Evolutionary conservation across 1,140 invertebrate genomes (phyloP).

Genomic region (Pristionchus pacificus): DNA sequence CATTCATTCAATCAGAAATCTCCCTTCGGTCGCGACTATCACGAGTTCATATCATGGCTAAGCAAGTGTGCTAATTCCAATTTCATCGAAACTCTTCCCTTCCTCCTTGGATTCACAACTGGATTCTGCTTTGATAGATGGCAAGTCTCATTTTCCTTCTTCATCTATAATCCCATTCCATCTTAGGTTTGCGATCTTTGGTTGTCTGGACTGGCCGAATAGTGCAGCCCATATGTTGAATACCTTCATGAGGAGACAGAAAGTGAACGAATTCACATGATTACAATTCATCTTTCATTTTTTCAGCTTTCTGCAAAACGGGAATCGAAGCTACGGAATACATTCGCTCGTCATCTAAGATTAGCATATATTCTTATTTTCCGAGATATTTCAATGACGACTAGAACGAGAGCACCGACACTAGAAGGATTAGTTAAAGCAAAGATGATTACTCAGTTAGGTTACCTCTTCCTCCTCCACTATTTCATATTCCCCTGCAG

Average conservation of each 20-base stretch:
- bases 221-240: background rate
- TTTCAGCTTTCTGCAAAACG: background rate
- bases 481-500: background rate
- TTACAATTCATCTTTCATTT: background rate
- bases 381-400: background rate
- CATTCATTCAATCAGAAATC: no score
- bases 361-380: background rate
- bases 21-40: no score
- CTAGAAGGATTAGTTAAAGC: background rate
- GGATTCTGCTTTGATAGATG: background rate
- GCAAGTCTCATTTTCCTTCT: background rate
- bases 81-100: background rate
- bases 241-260: background rate
- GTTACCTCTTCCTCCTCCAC: background rate
- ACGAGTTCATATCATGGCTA: no score
- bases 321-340: background rate
- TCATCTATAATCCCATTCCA: background rate
- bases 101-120: background rate
- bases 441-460: background rate
- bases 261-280: no score
- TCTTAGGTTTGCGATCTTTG: background rate
- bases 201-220: background rate
- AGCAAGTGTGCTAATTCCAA: no score
- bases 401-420: background rate
- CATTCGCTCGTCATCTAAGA: background rate